These are phyloP conservation scores for Amphipoea lucens DNA, from an alignment of 2,888 invertebrate genomes.

Conservation along the genomic window DNA sequence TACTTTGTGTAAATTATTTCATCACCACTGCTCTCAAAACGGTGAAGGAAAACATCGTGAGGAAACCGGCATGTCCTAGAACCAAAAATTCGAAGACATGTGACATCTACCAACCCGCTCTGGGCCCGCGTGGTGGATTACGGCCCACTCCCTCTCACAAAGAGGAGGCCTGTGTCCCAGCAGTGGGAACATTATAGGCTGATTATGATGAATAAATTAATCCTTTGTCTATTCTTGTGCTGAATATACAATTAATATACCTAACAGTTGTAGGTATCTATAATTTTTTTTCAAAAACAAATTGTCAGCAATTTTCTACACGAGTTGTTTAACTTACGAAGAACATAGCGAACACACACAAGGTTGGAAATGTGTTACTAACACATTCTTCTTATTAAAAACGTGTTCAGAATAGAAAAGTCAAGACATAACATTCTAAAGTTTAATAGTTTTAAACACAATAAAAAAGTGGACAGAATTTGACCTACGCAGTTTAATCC, in stretches of 20 bases:
- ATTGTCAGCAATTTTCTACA: background rate
- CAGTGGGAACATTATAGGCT: too few relatives aligned
- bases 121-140: too few relatives aligned
- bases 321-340: background rate
- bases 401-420: conserved; percentile 37
- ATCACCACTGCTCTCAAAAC: too few relatives aligned
- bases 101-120: too few relatives aligned
- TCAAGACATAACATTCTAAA: background rate
- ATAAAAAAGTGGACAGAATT: background rate
- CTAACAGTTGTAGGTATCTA: background rate
- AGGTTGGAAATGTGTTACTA: conserved; percentile 3
- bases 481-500: background rate
- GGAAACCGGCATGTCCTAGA: too few relatives aligned
- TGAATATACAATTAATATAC: background rate
- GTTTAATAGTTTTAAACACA: background rate
- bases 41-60: too few relatives aligned
- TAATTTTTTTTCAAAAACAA: background rate
- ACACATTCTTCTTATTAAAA: conserved; percentile 34
- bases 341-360: background rate
- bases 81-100: too few relatives aligned
- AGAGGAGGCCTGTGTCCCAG: too few relatives aligned
- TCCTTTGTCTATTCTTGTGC: background rate
- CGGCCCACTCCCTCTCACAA: too few relatives aligned
- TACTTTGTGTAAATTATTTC: too few relatives aligned
- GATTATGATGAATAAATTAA: too few relatives aligned